These are phyloP conservation scores for Amyelois transitella DNA, from an alignment of 1,140 invertebrate species.

Conservation along the genomic window DNA sequence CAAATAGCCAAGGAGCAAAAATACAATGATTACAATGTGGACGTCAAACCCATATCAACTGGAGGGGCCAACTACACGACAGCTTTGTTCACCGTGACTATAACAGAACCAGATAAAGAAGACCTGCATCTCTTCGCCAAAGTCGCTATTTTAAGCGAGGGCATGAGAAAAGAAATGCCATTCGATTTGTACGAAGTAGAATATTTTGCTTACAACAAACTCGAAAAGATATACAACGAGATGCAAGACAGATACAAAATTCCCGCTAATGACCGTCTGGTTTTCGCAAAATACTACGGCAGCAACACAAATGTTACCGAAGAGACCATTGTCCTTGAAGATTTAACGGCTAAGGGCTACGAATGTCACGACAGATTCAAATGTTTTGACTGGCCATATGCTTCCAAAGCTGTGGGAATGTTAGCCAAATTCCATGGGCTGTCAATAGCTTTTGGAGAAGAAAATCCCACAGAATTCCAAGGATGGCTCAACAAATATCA, in stretches of 20 bases:
- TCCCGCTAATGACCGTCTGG: conserved; percentile 20
- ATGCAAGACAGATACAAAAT: conserved; percentile 31
- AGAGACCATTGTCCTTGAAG: conserved; percentile 21
- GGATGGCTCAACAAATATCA: background rate
- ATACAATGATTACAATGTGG: conserved; percentile 9
- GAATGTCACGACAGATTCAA: conserved; percentile 10
- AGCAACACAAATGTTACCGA: background rate
- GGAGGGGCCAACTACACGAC: conserved; percentile 46
- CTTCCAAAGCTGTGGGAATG: conserved; percentile 9
- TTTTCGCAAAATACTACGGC: conserved; percentile 20
- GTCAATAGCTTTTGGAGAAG: conserved; percentile 17
- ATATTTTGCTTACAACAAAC: conserved; percentile 29
- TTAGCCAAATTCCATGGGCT: conserved; percentile 26
- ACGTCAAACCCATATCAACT: conserved; percentile 11
- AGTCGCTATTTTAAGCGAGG: conserved; percentile 32
- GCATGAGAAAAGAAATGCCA: conserved; percentile 18
- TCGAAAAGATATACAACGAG: conserved; percentile 29
- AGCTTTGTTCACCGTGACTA: conserved; percentile 19
- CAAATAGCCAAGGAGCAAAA: conserved; percentile 21
- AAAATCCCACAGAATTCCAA: conserved; percentile 16
- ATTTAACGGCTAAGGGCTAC: conserved; percentile 15
- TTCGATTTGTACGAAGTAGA: conserved; percentile 34
- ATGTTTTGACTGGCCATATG: conserved; percentile 19
- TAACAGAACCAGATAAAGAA: conserved; percentile 19
- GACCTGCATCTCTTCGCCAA: conserved; percentile 43